These are phyloP conservation scores for Leptinotarsa haldemani DNA, from an alignment of 2,888 invertebrate genomes.

Conservation along the genomic window DNA sequence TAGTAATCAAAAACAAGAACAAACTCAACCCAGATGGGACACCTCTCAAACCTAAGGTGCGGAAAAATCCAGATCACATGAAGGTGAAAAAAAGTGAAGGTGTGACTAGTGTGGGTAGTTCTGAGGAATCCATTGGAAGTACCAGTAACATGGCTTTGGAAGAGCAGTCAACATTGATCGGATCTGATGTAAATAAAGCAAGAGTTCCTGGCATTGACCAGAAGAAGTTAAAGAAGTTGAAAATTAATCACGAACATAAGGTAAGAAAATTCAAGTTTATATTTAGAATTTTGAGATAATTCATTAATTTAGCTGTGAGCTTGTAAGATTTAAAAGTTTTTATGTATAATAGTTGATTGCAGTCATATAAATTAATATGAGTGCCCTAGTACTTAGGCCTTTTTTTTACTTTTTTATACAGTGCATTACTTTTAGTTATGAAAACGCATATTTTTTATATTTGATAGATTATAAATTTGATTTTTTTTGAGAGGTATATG, in stretches of 20 bases:
- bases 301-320: too few species aligned
- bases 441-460: too few species aligned
- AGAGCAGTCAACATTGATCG: constrained; percentile 22
- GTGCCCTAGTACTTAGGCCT: too few species aligned
- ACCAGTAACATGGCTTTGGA: constrained; percentile 27
- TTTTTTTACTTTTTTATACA: too few species aligned
- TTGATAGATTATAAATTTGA: too few species aligned
- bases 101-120: constrained; percentile 7
- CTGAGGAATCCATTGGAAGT: constrained; percentile 32
- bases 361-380: too few species aligned
- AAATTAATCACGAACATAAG: constrained; percentile 57
- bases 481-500: too few species aligned
- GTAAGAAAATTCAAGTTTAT: constrained; percentile 35
- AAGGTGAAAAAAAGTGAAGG: constrained; percentile 46
- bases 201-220: constrained; percentile 48
- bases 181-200: constrained; percentile 40
- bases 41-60: constrained; percentile 55
- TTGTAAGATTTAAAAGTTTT: too few species aligned
- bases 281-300: background rate
- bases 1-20: constrained; percentile 82
- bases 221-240: constrained; percentile 60
- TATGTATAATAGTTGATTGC: too few species aligned
- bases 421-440: too few species aligned
- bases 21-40: constrained; percentile 61
- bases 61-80: constrained; percentile 54